phyloP scores from a whole-genome alignment of 1,140 invertebrate species.

The Coptotermes formosanus region DNA sequence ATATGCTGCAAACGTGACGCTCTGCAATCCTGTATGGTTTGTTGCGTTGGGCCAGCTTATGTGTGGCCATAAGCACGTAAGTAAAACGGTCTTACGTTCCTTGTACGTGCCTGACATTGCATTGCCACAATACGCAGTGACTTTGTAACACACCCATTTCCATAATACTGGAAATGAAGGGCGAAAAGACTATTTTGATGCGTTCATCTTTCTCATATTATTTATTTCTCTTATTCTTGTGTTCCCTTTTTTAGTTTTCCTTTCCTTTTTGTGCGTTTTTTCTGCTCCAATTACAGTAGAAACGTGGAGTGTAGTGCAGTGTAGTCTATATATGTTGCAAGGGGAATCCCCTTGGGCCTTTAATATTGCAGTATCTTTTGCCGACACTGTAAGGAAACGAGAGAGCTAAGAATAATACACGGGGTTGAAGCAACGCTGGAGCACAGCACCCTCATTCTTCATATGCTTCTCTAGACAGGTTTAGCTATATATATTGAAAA shows the following conservation, averaged over 20 bases:
- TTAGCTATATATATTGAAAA: no score
- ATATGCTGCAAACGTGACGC: no score
- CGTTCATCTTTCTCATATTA: background rate
- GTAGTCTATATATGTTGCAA: background rate
- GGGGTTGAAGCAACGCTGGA: background rate
- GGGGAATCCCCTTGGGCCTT: background rate
- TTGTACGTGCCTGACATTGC: no score
- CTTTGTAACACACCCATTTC: background rate
- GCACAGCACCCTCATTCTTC: background rate
- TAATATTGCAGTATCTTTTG: slow-evolving; percentile 7
- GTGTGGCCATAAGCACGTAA: no score
- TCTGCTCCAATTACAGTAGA: slow-evolving; percentile 15
- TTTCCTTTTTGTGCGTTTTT: background rate
- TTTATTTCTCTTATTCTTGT: background rate
- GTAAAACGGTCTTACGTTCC: no score
- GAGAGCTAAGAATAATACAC: background rate
- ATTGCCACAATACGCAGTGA: background rate
- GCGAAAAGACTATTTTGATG: background rate
- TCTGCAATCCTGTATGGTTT: no score
- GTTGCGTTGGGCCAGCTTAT: no score
- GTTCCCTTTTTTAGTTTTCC: background rate
- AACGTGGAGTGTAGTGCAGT: slow-evolving; percentile 9
- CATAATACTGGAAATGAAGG: background rate
- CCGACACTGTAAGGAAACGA: background rate
- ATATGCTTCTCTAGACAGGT: background rate